Base-by-base conservation (phyloP, 2,113 vertebrate species). In the Dermatemys mawii region DNA sequence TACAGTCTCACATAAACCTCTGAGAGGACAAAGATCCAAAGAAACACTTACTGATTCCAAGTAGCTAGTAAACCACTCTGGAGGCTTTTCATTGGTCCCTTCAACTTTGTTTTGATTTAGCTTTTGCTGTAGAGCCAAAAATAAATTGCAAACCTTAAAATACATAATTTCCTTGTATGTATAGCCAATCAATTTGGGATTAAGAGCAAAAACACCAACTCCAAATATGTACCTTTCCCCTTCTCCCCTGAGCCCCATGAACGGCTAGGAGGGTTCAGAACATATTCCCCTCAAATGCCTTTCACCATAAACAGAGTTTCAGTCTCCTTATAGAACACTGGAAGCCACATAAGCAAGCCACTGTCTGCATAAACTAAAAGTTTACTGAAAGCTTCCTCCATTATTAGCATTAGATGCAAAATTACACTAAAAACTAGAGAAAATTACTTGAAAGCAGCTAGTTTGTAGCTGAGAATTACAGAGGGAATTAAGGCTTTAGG, bases 41-140 rank as follows among this genome's bases (percentile, higher is more conserved):
- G 84, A 79, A 55, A 85, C 5, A 97, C 98, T 97, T 96, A 99
- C 99, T 94, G 98, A 99, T 96, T 99, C 99, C 98, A 99, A 98
- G 97, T 99, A 99, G 53, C 98, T 98, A 46, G 99, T 98, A 90
- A 99, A 99, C 99, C 99, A 99, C 83, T 98, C 98, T 44, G 99
- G 99, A 80, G 99, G 99, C 22, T 98, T 98, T 75, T 99, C 98
- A 88, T 93, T 96, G 86, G 83, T 82, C 55, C 93, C 91, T 67
- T 91, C 95, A 78, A 57, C 2, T 63, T 76, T 26, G 67, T 29
- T 27, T 5, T 26, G 70, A 90, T 82, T 91, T 51, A 92, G 53
- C 3, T 94, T 94, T 73, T 41, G 83, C 96, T 97, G 90, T 14
- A 10, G 1, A 78, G 53, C 84, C 41, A 78, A 93, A 97, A 94